Evolutionary conservation across 2,888 invertebrate species (phyloP).

Genomic region (Agonopterix arenella): DNA sequence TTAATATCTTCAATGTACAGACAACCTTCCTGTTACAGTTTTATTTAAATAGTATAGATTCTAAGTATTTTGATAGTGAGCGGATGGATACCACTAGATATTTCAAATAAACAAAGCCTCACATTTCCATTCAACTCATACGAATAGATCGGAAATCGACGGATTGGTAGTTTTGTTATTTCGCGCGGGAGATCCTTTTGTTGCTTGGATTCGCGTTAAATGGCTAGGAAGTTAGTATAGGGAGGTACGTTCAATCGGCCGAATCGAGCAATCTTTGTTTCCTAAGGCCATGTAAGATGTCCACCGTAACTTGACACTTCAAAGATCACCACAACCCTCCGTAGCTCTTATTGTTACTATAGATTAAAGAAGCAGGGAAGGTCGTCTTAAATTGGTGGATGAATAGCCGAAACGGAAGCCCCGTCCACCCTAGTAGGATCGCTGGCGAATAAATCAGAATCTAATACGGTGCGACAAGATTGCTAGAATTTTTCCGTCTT

Average conservation of each 20-base stretch:
- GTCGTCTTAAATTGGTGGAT: slow-evolving; percentile 36
- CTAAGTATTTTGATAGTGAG: no score
- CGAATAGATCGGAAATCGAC: slow-evolving; percentile 33
- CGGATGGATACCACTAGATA: no score
- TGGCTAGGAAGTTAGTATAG: slow-evolving; percentile 73
- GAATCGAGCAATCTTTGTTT: slow-evolving; percentile 70
- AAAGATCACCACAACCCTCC: slow-evolving; percentile 27
- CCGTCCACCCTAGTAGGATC: slow-evolving; percentile 57
- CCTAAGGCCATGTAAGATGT: slow-evolving; percentile 59
- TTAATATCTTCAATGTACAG: no score
- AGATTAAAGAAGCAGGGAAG: slow-evolving; percentile 25
- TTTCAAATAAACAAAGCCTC: background rate
- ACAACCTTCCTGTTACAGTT: no score
- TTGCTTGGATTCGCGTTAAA: slow-evolving; percentile 73
- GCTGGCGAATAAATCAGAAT: slow-evolving; percentile 68
- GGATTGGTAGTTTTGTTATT: slow-evolving; percentile 72
- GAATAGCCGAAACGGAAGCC: slow-evolving; percentile 35
- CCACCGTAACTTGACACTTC: slow-evolving; percentile 44
- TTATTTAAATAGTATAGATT: no score
- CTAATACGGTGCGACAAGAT: slow-evolving; percentile 64
- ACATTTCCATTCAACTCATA: slow-evolving; percentile 30
- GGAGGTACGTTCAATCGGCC: slow-evolving; percentile 70
- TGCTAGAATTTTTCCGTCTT: slow-evolving; percentile 62
- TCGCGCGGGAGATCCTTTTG: slow-evolving; percentile 69
- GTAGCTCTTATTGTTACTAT: slow-evolving; percentile 12